Percentiles rank a stretch among this genome's conserved stretches.
These are phyloP conservation scores for Menidia menidia DNA, from an alignment of 2,797 vertebrate species.

Conservation along the genomic window DNA sequence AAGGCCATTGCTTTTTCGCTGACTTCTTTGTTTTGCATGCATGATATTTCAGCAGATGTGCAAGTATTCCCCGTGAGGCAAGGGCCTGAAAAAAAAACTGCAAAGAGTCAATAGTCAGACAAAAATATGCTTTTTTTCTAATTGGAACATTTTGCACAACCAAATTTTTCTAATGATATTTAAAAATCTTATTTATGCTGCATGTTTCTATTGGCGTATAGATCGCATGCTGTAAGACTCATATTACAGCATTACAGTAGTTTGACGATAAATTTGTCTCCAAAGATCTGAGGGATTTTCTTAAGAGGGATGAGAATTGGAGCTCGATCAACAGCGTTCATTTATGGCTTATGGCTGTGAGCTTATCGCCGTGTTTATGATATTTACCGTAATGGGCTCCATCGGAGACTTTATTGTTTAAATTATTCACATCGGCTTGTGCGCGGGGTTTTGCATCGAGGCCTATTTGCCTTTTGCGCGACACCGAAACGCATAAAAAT, in stretches of 20 bases:
- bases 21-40: conserved; percentile 74
- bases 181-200: conserved; percentile 2
- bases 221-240: conserved; percentile 5
- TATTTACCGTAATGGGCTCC: conserved; percentile 49
- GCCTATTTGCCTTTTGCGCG: conserved; percentile 65
- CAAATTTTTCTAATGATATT: conserved; percentile 12
- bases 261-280: neutral
- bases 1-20: conserved; percentile 74
- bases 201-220: neutral
- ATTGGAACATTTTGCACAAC: conserved; percentile 16
- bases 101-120: conserved; percentile 27
- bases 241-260: neutral
- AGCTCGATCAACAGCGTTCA: conserved; percentile 29
- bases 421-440: conserved; percentile 52
- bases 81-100: conserved; percentile 4
- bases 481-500: conserved; percentile 60
- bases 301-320: conserved; percentile 23
- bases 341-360: conserved; percentile 6
- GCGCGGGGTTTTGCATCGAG: conserved; percentile 8
- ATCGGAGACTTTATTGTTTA: conserved; percentile 46
- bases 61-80: conserved; percentile 50
- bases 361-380: conserved; percentile 35
- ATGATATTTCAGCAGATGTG: conserved; percentile 70
- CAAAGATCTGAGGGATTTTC: conserved; percentile 8
- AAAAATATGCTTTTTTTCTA: conserved; percentile 4